Evolutionary conservation across 1,140 invertebrate species (phyloP).

Genomic region (Orchestia grillus): DNA sequence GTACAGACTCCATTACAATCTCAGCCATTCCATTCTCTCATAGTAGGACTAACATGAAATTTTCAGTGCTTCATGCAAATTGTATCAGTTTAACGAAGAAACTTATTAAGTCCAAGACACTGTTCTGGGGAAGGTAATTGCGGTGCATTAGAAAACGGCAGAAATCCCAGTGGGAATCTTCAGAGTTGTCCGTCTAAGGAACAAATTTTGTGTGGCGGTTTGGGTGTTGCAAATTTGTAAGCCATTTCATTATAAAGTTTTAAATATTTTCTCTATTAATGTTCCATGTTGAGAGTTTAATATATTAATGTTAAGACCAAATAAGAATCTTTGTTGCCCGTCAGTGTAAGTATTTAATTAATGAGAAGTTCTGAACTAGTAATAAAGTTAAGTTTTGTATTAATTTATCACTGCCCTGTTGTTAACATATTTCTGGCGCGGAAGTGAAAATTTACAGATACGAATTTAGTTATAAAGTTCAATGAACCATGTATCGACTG

Average conservation of each 20-base stretch:
- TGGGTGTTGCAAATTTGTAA: neutral
- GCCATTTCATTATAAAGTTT: neutral
- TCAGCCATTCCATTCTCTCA: neutral
- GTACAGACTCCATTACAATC: neutral
- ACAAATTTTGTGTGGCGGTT: neutral
- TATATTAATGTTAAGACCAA: neutral
- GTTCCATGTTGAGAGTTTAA: conserved; percentile 27
- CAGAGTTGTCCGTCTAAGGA: no score
- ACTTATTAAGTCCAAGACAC: neutral
- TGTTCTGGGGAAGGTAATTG: neutral
- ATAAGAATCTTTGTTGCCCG: conserved; percentile 16
- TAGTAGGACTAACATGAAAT: neutral
- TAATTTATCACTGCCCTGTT: neutral
- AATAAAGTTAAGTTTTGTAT: neutral
- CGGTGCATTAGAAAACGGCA: no score
- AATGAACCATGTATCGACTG: no score
- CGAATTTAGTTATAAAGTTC: no score
- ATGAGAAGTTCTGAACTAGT: conserved; percentile 15
- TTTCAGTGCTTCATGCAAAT: neutral
- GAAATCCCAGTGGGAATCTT: no score
- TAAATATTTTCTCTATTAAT: conserved; percentile 23
- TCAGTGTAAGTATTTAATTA: conserved; percentile 37
- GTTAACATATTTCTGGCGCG: neutral
- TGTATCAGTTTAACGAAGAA: neutral
- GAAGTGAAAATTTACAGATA: no score